Evolutionary conservation across 2,113 vertebrate species (phyloP), one percentile per base, ranked within the genome.

Genomic region (Hemichromis elongatus): DNA sequence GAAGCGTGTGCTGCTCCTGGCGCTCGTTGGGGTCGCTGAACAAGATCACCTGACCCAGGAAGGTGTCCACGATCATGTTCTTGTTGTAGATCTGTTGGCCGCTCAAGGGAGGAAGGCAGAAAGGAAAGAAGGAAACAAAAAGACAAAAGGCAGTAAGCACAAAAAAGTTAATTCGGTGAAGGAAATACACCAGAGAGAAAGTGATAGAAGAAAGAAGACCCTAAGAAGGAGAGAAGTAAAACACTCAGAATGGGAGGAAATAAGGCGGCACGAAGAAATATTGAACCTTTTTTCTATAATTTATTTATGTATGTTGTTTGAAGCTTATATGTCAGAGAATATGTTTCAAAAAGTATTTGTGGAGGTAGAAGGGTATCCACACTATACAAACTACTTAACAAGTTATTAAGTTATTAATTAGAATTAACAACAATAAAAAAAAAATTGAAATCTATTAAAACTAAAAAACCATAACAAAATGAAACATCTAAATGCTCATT

Each of bases 21-120:
- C 95, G 97, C 91, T 98, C 96, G 0, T 95, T 97, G 1, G 98
- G 97, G 59, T 98, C 96, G 4, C 96, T 97, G 2, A 94, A 96
- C 79, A 99, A 94, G 12, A 87, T 91, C 92, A 99, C 98, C 86
- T 99, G 98, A 93, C 98, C 98, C 96, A 99, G 91, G 94, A 99
- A 99, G 92, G 98, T 97, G 3, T 99, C 98, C 8, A 97, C 97
- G 53, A 99, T 96, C 89, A 98, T 95, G 83, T 97, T 98, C 92
- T 96, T 96, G 93, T 96, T 97, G 95, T 96, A 97, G 93, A 97
- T 96, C 96, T 97, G 93, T 57, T 24, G 16, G 37, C 21, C 66
- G 33, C 53, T 47, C 73, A 54, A 16, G 42, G 56, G 77, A 73
- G 83, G 80, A 83, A 81, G 83, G 84, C 10, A 9, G 24, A 50